Evolutionary conservation across 2,113 vertebrate species (phyloP).

Genomic region (Clupea harengus): DNA sequence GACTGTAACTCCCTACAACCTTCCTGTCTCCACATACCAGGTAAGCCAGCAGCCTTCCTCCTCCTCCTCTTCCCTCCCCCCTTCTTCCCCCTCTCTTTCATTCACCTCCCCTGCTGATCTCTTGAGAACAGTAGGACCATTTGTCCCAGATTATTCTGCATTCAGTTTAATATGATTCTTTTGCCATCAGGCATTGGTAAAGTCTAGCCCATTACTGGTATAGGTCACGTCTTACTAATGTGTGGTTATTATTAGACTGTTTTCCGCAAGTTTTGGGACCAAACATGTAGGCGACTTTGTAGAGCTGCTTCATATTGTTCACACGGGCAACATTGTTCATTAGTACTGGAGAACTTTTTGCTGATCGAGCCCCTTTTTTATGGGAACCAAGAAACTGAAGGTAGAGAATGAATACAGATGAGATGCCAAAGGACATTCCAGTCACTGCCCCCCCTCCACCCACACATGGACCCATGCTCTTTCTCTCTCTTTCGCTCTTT

Average conservation of each 20-base stretch:
- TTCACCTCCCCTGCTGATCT: no score
- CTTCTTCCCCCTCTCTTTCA: background rate
- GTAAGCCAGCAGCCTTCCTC: conserved; percentile 63
- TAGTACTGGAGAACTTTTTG: background rate
- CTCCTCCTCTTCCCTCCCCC: background rate
- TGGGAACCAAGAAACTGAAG: background rate
- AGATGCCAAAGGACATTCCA: background rate
- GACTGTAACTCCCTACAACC: conserved; percentile 91
- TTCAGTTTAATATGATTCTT: no score
- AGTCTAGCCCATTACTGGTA: no score
- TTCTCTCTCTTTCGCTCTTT: background rate
- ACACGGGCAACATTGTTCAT: background rate
- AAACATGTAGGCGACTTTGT: background rate
- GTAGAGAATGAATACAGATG: background rate
- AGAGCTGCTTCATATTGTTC: background rate
- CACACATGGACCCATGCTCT: background rate
- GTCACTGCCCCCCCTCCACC: no score
- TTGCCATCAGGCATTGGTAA: no score
- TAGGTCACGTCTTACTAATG: no score
- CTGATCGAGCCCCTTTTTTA: background rate
- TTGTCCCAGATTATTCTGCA: no score
- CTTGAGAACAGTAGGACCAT: no score
- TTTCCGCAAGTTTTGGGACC: no score
- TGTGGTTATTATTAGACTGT: no score
- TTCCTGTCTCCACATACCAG: conserved; percentile 95